These are phyloP conservation scores for Bombus sylvicola DNA, from an alignment of 1,140 invertebrate genomes.

Conservation along the genomic window DNA sequence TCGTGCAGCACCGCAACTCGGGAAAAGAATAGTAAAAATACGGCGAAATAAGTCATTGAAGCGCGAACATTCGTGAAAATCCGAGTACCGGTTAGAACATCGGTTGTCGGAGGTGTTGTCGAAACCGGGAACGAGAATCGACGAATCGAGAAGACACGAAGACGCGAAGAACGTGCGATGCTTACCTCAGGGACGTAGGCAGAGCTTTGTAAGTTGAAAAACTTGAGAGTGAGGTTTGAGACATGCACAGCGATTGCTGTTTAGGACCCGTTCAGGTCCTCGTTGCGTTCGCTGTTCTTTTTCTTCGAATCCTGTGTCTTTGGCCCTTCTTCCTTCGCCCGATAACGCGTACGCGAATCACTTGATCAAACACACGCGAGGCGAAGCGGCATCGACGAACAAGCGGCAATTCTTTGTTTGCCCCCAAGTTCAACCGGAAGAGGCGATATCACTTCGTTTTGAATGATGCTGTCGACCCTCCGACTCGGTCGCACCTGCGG, in stretches of 20 bases:
- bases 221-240: slow-evolving; percentile 54
- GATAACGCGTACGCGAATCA: neutral
- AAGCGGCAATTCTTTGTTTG: neutral
- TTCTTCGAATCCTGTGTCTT: neutral
- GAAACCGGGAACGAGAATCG: neutral
- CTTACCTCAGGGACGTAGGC: slow-evolving; percentile 70
- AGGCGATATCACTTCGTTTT: neutral
- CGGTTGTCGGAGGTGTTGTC: neutral
- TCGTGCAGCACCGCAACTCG: too few species aligned
- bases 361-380: slow-evolving; percentile 30
- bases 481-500: slow-evolving; percentile 20
- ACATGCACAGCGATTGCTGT: slow-evolving; percentile 66
- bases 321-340: neutral
- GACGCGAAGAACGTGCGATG: neutral
- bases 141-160: neutral
- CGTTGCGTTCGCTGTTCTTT: slow-evolving; percentile 25
- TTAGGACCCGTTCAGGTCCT: slow-evolving; percentile 69
- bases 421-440: too few species aligned
- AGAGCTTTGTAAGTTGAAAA: slow-evolving; percentile 69
- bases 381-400: slow-evolving; percentile 34
- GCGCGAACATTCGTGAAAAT: neutral
- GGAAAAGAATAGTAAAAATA: neutral
- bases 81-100: neutral
- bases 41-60: neutral
- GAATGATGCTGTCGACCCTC: neutral